These are phyloP conservation scores for Ammodytes marinus DNA, from an alignment of 2,113 vertebrate genomes.

Conservation along the genomic window DNA sequence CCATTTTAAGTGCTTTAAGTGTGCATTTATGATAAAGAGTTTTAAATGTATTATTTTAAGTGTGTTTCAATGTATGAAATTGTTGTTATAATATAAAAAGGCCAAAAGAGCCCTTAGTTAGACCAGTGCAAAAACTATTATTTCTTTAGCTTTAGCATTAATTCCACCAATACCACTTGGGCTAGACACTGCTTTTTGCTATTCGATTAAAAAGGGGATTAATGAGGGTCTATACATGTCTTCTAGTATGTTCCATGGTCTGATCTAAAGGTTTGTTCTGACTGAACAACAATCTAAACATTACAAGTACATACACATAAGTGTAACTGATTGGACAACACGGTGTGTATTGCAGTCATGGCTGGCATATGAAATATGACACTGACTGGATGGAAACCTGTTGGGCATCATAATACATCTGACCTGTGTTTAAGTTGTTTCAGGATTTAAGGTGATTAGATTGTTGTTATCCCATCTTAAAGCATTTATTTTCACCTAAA, in stretches of 20 bases:
- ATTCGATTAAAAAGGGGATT: constrained; percentile 21
- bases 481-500: neutral
- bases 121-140: constrained; percentile 50
- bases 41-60: constrained; percentile 8
- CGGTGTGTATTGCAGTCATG: too few species aligned
- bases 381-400: neutral
- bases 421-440: constrained; percentile 18
- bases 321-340: neutral
- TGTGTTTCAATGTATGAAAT: neutral
- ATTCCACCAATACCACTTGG: constrained; percentile 20
- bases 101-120: neutral
- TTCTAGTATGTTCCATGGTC: neutral
- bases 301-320: constrained; percentile 14
- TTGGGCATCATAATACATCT: neutral
- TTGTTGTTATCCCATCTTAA: neutral
- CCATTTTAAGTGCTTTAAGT: constrained; percentile 23
- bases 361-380: neutral
- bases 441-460: neutral
- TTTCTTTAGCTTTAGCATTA: constrained; percentile 16
- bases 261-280: neutral
- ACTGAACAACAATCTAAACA: constrained; percentile 10
- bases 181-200: neutral
- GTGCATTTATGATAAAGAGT: constrained; percentile 13
- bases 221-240: constrained; percentile 11
- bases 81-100: neutral